These are phyloP conservation scores for Trachymyrmex septentrionalis DNA, from an alignment of 1,140 invertebrate species.

Conservation along the genomic window DNA sequence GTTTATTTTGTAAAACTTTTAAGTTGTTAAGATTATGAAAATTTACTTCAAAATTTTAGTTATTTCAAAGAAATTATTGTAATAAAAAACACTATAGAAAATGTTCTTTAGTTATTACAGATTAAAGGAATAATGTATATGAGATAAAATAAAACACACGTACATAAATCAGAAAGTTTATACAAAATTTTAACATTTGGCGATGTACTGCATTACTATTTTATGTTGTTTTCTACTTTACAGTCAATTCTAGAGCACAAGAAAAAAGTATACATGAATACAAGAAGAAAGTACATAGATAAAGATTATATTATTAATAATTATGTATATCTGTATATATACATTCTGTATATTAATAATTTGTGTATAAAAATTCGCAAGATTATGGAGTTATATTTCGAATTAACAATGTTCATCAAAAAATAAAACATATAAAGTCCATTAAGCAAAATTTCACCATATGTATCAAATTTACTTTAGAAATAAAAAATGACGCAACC, in stretches of 20 bases:
- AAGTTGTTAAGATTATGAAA: background rate
- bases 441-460: background rate
- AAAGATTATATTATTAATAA: too few species aligned
- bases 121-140: too few species aligned
- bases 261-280: too few species aligned
- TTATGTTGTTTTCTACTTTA: too few species aligned
- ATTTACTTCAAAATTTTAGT: constrained; percentile 5
- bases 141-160: too few species aligned
- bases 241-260: too few species aligned
- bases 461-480: background rate
- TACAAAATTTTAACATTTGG: too few species aligned
- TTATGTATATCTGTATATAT: background rate
- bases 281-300: too few species aligned
- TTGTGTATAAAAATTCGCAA: background rate
- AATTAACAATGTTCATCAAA: background rate
- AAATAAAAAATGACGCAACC: background rate
- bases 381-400: background rate
- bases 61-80: background rate
- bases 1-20: background rate
- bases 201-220: too few species aligned
- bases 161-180: too few species aligned
- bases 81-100: background rate
- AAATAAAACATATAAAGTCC: background rate
- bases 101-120: too few species aligned
- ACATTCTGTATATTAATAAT: background rate